Conservation (phyloP, 2,113 vertebrate species). For the Pholis gunnellus region DNA sequence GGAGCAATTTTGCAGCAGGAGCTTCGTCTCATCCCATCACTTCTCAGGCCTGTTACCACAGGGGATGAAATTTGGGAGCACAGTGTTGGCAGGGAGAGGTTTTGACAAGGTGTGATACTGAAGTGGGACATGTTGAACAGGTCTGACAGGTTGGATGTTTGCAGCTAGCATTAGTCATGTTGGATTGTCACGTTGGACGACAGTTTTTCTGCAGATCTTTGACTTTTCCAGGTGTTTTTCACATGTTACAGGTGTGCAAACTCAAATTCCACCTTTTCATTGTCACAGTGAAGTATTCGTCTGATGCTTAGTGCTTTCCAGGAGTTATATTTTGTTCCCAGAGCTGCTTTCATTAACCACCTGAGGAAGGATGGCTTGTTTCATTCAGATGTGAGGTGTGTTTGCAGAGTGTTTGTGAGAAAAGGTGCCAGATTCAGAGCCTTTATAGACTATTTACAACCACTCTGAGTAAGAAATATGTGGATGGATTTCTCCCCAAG, state of each 20-base stretch:
- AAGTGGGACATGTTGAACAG: slow-evolving; percentile 45
- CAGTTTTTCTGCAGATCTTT: background rate
- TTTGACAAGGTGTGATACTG: slow-evolving; percentile 44
- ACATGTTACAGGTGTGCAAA: background rate
- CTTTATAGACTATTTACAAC: background rate
- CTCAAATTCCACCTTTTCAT: background rate
- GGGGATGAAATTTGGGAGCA: background rate
- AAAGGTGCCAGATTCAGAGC: background rate
- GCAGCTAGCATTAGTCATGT: slow-evolving; percentile 15
- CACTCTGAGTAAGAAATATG: background rate
- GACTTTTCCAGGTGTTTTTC: background rate
- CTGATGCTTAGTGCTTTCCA: background rate
- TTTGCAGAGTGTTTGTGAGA: background rate
- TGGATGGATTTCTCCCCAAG: background rate
- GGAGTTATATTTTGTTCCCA: background rate
- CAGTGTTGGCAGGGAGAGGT: background rate
- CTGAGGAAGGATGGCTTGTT: background rate
- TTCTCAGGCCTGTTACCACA: background rate
- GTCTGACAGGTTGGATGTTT: slow-evolving; percentile 65
- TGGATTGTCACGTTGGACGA: too few species aligned
- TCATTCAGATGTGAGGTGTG: background rate
- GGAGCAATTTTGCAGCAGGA: background rate
- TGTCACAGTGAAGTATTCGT: background rate
- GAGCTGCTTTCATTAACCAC: background rate
- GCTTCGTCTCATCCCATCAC: background rate